These are phyloP conservation scores for Miichthys miiuy DNA, from an alignment of 2,797 vertebrate species.

Conservation along the genomic window DNA sequence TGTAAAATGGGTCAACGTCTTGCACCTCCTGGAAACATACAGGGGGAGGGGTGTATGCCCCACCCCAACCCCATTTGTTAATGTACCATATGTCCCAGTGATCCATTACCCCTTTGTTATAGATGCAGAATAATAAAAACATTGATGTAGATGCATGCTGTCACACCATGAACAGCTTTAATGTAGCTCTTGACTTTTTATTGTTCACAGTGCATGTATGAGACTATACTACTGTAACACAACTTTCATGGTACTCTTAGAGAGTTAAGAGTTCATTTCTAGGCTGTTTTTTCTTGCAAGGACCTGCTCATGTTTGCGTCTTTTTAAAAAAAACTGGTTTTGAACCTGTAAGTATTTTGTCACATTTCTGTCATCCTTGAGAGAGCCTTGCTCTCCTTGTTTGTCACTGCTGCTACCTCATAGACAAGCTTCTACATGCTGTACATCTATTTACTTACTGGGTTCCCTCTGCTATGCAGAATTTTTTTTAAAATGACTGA, in stretches of 20 bases:
- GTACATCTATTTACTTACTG: not conserved
- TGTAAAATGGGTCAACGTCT: slow-evolving; percentile 53
- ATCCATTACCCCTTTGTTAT: slow-evolving; percentile 9
- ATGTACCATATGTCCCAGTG: slow-evolving; percentile 23
- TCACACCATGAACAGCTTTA: not conserved
- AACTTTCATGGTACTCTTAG: not conserved
- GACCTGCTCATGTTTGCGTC: not conserved
- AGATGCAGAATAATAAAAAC: not conserved
- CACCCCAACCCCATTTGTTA: slow-evolving; percentile 20
- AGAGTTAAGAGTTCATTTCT: not conserved
- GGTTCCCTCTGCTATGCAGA: slow-evolving; percentile 23
- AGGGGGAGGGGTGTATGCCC: slow-evolving; percentile 19
- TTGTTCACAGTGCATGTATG: not conserved
- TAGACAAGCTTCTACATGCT: slow-evolving; percentile 32
- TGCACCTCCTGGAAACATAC: not conserved
- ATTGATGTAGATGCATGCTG: not conserved
- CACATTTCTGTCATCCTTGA: slow-evolving; percentile 19
- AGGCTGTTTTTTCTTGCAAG: not conserved
- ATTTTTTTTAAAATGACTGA: slow-evolving; percentile 1
- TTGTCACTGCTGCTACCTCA: slow-evolving; percentile 51
- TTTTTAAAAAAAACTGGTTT: slow-evolving; percentile 42
- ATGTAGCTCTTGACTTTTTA: not conserved
- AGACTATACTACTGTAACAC: not conserved
- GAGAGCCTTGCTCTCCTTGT: slow-evolving; percentile 11
- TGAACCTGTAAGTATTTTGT: slow-evolving; percentile 4